A percentile compares a stretch with the other conserved stretches of the same genome.
These are phyloP conservation scores for Colistium nudipinnis DNA, from an alignment of 2,113 vertebrate species.

Conservation along the genomic window DNA sequence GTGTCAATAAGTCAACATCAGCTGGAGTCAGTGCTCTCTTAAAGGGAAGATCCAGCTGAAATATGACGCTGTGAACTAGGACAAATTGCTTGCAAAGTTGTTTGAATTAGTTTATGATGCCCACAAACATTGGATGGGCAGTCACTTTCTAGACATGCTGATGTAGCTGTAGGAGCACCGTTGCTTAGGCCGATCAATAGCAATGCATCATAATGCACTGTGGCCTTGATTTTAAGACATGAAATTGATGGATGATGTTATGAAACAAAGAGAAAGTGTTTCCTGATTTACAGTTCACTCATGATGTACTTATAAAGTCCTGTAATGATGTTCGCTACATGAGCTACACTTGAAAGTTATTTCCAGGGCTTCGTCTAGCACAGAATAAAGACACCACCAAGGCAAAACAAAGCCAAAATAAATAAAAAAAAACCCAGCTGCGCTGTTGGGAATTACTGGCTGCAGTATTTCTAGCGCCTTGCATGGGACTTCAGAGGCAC, in stretches of 20 bases:
- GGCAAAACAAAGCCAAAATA: conserved; percentile 20
- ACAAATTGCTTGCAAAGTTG: not conserved
- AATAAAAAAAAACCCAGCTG: conserved; percentile 40
- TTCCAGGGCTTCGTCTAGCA: conserved; percentile 39
- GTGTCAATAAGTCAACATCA: conserved; percentile 7
- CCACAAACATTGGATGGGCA: not conserved
- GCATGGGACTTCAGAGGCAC: conserved; percentile 63
- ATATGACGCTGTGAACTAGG: not conserved
- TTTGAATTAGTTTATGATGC: not conserved
- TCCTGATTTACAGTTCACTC: conserved; percentile 45
- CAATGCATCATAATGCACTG: conserved; percentile 26
- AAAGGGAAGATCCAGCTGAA: conserved; percentile 43
- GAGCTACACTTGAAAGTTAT: conserved; percentile 41
- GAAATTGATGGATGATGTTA: conserved; percentile 34
- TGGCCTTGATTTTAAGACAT: conserved; percentile 33
- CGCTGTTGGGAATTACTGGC: conserved; percentile 33
- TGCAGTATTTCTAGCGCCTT: conserved; percentile 42
- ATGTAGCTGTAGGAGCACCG: not conserved
- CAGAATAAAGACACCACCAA: conserved; percentile 27
- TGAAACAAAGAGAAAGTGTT: no score
- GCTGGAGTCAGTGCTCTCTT: conserved; percentile 29
- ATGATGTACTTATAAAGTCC: conserved; percentile 34
- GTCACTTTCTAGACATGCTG: conserved; percentile 5
- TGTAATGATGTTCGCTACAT: conserved; percentile 44
- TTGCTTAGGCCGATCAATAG: conserved; percentile 7